Percentiles rank a stretch among this genome's conserved stretches.
Conservation (phyloP, 2,888 invertebrate genomes). For the Polydrusus cervinus region DNA sequence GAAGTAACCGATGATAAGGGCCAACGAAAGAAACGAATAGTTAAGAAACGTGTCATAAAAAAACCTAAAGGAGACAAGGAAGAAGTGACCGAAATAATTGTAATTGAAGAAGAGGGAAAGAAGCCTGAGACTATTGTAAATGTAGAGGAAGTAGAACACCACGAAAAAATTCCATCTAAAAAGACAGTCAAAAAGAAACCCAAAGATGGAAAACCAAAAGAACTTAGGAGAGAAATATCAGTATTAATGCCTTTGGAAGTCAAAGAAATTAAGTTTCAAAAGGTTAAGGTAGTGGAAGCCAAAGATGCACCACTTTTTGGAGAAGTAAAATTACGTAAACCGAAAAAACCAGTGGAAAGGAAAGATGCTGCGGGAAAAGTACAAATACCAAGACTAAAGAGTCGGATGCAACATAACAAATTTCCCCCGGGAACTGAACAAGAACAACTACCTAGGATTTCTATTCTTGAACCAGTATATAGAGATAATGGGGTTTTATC, state of each 20-base stretch:
- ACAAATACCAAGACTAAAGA: slow-evolving; percentile 79
- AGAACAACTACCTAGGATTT: slow-evolving; percentile 66
- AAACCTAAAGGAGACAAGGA: slow-evolving; percentile 69
- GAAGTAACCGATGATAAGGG: slow-evolving; percentile 63
- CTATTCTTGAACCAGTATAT: slow-evolving; percentile 66
- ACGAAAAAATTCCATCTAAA: slow-evolving; percentile 33
- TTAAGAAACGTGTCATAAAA: slow-evolving; percentile 61
- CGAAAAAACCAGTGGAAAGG: slow-evolving; percentile 64
- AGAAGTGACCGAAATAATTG: slow-evolving; percentile 68
- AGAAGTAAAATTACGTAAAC: slow-evolving; percentile 78
- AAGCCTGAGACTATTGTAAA: slow-evolving; percentile 66
- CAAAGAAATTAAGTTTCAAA: slow-evolving; percentile 77
- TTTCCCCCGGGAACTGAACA: slow-evolving; percentile 68
- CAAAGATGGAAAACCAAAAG: slow-evolving; percentile 57
- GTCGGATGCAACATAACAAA: slow-evolving; percentile 77
- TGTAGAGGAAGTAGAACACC: slow-evolving; percentile 62
- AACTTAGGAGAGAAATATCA: slow-evolving; percentile 62
- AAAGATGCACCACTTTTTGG: slow-evolving; percentile 72
- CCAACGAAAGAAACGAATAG: slow-evolving; percentile 55
- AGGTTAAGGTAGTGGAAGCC: slow-evolving; percentile 77
- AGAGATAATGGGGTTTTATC: slow-evolving; percentile 71
- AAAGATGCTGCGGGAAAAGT: slow-evolving; percentile 72
- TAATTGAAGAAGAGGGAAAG: slow-evolving; percentile 69
- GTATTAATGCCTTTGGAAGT: slow-evolving; percentile 67
- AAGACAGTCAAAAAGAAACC: slow-evolving; percentile 51